A percentile compares a stretch with the other conserved stretches of the same genome.
phyloP scores from a whole-genome alignment of 2,797 vertebrate genomes.

The Diglossa cyanea region DNA sequence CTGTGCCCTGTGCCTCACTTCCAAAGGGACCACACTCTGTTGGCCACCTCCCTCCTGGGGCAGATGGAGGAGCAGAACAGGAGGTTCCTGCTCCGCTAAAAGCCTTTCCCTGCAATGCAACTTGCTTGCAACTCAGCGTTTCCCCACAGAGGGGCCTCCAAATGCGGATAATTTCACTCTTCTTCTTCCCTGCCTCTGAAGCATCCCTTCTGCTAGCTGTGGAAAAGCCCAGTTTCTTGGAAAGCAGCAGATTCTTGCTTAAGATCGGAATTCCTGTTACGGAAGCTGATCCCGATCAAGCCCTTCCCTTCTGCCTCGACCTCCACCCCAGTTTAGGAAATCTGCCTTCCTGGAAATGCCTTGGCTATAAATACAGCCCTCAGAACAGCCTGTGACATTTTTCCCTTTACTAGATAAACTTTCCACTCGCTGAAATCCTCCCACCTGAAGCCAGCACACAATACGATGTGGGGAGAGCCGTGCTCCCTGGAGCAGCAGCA shows the following conservation, averaged over 20 bases:
- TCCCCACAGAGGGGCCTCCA: conserved; percentile 57
- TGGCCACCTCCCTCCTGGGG: not conserved
- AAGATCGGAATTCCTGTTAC: conserved; percentile 34
- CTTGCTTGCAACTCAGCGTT: conserved; percentile 26
- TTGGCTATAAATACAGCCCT: not conserved
- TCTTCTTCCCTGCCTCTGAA: not conserved
- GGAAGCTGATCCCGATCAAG: conserved; percentile 12
- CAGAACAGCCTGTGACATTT: not conserved
- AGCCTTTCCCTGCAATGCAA: not conserved
- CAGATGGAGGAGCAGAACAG: not conserved
- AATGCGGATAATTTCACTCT: not conserved
- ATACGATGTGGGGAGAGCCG: accelerated
- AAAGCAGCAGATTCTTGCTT: conserved; percentile 37
- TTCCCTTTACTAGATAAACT: not conserved
- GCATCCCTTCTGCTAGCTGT: conserved; percentile 4
- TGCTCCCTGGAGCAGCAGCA: accelerated
- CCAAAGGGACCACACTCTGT: not conserved
- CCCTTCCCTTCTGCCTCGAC: conserved; percentile 15
- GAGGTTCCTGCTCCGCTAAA: not conserved
- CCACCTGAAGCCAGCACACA: accelerated
- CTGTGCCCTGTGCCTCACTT: accelerated
- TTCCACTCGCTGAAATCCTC: not conserved
- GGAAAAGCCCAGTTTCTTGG: conserved; percentile 58
- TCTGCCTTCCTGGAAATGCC: conserved; percentile 43
- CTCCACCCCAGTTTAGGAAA: conserved; percentile 46